A percentile compares a stretch with the other conserved stretches of the same genome.
These are phyloP conservation scores for Mesochorus sp. DNA, from an alignment of 2,888 invertebrate genomes.

Conservation along the genomic window DNA sequence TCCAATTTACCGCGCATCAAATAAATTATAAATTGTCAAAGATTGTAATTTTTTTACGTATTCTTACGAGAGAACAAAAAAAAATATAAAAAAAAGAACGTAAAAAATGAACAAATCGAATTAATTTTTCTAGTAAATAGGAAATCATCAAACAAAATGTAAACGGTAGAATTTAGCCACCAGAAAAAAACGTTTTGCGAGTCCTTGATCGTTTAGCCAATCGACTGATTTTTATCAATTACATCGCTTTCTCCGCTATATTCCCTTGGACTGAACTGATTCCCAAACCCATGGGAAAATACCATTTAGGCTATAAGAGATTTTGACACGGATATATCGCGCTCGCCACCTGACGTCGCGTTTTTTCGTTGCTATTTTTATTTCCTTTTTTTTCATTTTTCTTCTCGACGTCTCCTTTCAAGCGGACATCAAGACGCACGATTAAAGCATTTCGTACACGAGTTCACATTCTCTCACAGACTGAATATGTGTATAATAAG, in stretches of 20 bases:
- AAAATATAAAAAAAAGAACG: no score
- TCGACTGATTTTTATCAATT: slow-evolving; percentile 35
- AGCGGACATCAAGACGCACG: not conserved
- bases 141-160: no score
- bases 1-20: no score
- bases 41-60: no score
- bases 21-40: no score
- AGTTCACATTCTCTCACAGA: not conserved
- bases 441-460: not conserved
- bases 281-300: not conserved
- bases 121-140: no score
- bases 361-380: not conserved
- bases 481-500: not conserved
- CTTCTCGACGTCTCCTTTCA: not conserved
- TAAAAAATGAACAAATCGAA: no score
- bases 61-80: no score
- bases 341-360: not conserved
- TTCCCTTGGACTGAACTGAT: slow-evolving; percentile 1
- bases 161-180: no score
- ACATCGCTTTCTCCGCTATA: not conserved
- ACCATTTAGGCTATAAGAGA: not conserved
- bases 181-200: no score
- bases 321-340: not conserved
- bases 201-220: no score
- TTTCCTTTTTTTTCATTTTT: not conserved